These are phyloP conservation scores for Myiozetetes cayanensis DNA, from an alignment of 2,113 vertebrate species.

Conservation along the genomic window DNA sequence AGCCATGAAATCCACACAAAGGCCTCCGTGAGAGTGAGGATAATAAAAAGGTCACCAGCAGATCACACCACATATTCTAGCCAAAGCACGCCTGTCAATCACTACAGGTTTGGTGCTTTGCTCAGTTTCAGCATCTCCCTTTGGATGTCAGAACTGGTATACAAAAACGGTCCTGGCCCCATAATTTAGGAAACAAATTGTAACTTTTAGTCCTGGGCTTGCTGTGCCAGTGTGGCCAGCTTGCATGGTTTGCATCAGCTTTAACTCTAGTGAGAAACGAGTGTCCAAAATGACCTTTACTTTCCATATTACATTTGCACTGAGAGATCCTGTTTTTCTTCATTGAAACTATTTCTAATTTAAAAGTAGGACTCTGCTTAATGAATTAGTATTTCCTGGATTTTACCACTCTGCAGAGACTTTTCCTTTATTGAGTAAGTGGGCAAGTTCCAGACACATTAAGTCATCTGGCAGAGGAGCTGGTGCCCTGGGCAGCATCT, in stretches of 20 bases:
- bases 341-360: background rate
- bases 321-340: background rate
- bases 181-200: background rate
- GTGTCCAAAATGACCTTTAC: background rate
- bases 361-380: background rate
- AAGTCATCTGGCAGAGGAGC: background rate
- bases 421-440: background rate
- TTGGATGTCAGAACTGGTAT: background rate
- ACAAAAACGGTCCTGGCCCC: background rate
- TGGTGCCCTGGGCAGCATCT: background rate
- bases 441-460: background rate
- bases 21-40: background rate
- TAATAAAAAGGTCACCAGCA: background rate
- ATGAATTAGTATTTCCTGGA: slow-evolving; percentile 8
- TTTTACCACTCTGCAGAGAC: background rate
- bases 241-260: background rate
- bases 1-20: background rate
- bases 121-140: background rate
- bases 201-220: background rate
- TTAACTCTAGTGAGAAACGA: background rate
- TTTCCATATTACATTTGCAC: background rate
- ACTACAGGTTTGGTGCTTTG: background rate
- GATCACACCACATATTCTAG: background rate
- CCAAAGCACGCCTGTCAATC: background rate
- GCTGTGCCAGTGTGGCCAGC: background rate